Evolutionary conservation across 2,888 invertebrate species (phyloP).

Genomic region (Orthosia gracilis): DNA sequence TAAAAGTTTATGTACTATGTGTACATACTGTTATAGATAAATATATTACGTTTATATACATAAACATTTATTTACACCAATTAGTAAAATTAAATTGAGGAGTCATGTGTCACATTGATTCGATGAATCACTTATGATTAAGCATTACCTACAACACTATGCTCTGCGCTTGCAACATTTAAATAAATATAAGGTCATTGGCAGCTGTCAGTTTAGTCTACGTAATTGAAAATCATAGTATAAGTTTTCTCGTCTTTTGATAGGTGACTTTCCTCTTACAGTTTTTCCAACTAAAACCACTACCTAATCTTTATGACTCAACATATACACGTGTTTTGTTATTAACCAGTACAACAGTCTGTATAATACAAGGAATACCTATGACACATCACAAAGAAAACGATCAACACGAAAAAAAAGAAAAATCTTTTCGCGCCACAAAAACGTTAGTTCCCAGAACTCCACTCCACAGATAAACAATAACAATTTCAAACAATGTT

Average conservation of each 20-base stretch:
- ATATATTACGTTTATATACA: no score
- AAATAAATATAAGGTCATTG: no score
- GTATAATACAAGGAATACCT: slow-evolving; percentile 19
- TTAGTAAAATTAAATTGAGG: no score
- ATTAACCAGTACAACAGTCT: slow-evolving; percentile 24
- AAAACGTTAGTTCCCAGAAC: slow-evolving; percentile 62
- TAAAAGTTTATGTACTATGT: no score
- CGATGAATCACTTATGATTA: no score
- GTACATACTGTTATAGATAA: no score
- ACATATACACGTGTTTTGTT: not conserved
- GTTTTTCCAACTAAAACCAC: not conserved
- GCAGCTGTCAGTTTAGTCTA: no score
- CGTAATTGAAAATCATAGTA: no score
- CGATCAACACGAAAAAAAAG: not conserved
- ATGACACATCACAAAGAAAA: slow-evolving; percentile 43
- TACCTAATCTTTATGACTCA: slow-evolving; percentile 6
- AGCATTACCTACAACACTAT: no score
- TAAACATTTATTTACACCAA: no score
- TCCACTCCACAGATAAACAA: slow-evolving; percentile 70
- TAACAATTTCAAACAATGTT: slow-evolving; percentile 70
- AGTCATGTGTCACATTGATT: no score
- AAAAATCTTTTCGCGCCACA: slow-evolving; percentile 32
- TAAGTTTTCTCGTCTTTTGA: not conserved
- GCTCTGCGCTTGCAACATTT: no score
- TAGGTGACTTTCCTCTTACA: not conserved